Conservation (phyloP, 53 echinoderm and acorn worm genomes). For the Echinarachnius parma region DNA sequence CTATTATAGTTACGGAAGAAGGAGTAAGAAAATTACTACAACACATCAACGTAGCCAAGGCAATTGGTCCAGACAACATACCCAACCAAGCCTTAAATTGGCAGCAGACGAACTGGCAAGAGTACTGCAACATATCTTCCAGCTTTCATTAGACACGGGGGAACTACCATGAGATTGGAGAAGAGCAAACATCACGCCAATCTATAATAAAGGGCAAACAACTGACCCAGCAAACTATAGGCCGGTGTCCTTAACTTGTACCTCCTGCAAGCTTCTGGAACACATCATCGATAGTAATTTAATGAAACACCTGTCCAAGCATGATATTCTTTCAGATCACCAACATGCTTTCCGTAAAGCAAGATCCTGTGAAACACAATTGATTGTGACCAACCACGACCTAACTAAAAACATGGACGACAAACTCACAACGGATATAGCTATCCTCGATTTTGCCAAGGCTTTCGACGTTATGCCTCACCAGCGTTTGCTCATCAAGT, state of each 20-base stretch:
- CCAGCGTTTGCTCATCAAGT: slow-evolving; percentile 24
- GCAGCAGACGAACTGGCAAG: background rate
- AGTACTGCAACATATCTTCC: background rate
- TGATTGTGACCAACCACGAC: background rate
- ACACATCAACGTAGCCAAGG: slow-evolving; percentile 42
- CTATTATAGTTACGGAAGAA: slow-evolving; percentile 11
- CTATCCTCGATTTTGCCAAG: slow-evolving; percentile 33
- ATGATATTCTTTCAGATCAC: slow-evolving; percentile 14
- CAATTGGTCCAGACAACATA: slow-evolving; percentile 40
- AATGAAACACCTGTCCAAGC: slow-evolving; percentile 28
- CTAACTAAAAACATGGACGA: background rate
- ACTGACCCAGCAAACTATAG: slow-evolving; percentile 19
- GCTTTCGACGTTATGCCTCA: slow-evolving; percentile 13
- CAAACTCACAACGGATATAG: background rate
- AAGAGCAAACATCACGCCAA: slow-evolving; percentile 22
- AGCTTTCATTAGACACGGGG: background rate
- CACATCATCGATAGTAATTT: slow-evolving; percentile 44
- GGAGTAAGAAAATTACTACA: slow-evolving; percentile 40
- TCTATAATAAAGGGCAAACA: slow-evolving; percentile 20
- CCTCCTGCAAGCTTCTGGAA: slow-evolving; percentile 22
- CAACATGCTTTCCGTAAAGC: slow-evolving; percentile 36
- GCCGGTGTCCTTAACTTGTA: slow-evolving; percentile 17
- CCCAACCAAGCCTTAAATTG: slow-evolving; percentile 28
- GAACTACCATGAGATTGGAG: background rate
- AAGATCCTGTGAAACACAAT: no score